Evolutionary conservation across 2,888 invertebrate species (phyloP).

Genomic region (Habrosyne pyritoides): DNA sequence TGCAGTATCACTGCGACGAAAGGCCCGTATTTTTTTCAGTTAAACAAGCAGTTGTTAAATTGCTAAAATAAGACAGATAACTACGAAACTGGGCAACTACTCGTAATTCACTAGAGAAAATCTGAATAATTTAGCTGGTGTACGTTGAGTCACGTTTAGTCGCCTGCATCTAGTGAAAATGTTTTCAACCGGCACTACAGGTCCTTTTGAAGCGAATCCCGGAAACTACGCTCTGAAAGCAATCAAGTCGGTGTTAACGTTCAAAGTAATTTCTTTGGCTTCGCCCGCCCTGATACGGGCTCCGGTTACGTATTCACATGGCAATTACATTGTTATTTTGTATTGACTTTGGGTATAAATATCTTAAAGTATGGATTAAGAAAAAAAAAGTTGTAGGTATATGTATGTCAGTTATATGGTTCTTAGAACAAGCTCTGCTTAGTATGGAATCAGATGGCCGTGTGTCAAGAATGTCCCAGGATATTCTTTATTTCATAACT

Average conservation of each 20-base stretch:
- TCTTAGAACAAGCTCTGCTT: too few species aligned
- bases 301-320: constrained; percentile 35
- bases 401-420: too few species aligned
- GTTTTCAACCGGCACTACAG: constrained; percentile 50
- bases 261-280: constrained; percentile 70
- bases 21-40: not conserved
- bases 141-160: constrained; percentile 57
- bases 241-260: constrained; percentile 69
- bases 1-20: not conserved
- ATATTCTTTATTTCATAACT: too few species aligned
- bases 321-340: constrained; percentile 21
- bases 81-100: constrained; percentile 21
- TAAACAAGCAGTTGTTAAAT: constrained; percentile 23
- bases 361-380: too few species aligned
- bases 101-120: constrained; percentile 49
- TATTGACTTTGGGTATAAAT: too few species aligned
- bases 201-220: constrained; percentile 58
- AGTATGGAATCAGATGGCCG: too few species aligned
- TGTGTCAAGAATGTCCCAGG: too few species aligned
- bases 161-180: constrained; percentile 50
- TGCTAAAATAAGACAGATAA: constrained; percentile 35
- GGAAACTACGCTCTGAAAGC: constrained; percentile 65
- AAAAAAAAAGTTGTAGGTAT: too few species aligned
- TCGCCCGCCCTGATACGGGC: constrained; percentile 42
- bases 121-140: constrained; percentile 54